phyloP scores from a whole-genome alignment of 2,113 vertebrate species.

The Salminus brasiliensis region DNA sequence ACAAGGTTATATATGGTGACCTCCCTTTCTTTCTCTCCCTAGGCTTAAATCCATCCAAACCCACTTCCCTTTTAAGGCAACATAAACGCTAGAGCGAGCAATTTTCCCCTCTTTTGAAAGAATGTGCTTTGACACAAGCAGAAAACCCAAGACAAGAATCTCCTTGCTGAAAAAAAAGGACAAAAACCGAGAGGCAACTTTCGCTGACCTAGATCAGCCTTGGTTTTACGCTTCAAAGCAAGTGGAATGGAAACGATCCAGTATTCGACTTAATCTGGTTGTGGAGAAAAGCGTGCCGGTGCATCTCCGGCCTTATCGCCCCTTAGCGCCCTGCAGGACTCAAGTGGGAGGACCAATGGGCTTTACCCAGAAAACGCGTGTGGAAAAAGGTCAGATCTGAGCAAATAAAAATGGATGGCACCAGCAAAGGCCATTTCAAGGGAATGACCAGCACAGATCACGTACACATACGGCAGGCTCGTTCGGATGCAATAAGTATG shows the following conservation, averaged over 20 bases:
- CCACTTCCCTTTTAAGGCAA: slow-evolving; percentile 29
- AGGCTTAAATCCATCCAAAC: background rate
- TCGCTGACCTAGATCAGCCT: background rate
- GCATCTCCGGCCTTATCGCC: background rate
- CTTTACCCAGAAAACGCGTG: background rate
- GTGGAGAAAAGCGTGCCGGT: slow-evolving; percentile 6
- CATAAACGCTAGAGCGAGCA: background rate
- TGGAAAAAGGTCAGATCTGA: background rate
- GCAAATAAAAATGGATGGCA: background rate
- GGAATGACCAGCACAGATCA: background rate
- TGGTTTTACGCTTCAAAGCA: slow-evolving; percentile 8
- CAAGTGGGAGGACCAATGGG: too few relatives aligned
- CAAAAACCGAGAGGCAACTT: background rate
- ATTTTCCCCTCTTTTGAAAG: background rate
- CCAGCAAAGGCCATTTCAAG: background rate
- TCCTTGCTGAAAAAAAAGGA: background rate
- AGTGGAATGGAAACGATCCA: background rate
- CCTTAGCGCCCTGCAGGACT: too few relatives aligned
- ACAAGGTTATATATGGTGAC: background rate
- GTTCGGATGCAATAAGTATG: background rate
- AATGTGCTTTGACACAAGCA: background rate
- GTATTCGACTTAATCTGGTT: slow-evolving; percentile 6
- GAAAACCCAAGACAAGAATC: background rate
- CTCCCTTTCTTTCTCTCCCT: background rate
- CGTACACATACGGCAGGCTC: background rate